Percentiles rank a stretch among this genome's conserved stretches.
Conservation (phyloP, 2,113 vertebrate genomes). For the Ranitomeya imitator region DNA sequence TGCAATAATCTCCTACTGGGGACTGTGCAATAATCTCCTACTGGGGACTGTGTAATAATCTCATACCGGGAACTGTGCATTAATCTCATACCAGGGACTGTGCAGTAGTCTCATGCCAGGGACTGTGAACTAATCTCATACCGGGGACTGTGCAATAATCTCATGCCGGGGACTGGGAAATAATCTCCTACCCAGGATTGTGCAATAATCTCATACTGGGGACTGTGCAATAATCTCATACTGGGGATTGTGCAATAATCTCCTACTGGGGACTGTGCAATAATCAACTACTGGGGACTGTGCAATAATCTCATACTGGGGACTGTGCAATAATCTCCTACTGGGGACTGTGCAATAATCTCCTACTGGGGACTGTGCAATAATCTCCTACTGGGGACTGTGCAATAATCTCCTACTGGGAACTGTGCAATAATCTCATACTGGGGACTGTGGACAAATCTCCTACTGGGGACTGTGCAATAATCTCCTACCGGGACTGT, state of each 20-base stretch:
- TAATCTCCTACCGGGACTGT: neutral
- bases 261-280: neutral
- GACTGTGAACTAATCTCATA: neutral
- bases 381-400: neutral
- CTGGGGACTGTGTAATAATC: neutral
- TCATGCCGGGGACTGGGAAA: neutral
- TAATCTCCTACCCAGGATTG: neutral
- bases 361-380: neutral
- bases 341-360: neutral
- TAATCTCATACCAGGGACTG: neutral
- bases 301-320: neutral
- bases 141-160: too few species aligned
- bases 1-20: too few species aligned
- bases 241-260: neutral
- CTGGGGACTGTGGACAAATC: neutral
- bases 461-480: neutral
- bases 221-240: neutral
- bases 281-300: neutral
- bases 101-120: neutral
- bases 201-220: neutral
- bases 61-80: neutral
- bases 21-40: neutral
- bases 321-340: neutral
- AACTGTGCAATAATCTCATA: neutral
- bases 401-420: neutral